These are phyloP conservation scores for Listrodromus nycthemerus DNA, from an alignment of 2,888 invertebrate genomes.

Conservation along the genomic window DNA sequence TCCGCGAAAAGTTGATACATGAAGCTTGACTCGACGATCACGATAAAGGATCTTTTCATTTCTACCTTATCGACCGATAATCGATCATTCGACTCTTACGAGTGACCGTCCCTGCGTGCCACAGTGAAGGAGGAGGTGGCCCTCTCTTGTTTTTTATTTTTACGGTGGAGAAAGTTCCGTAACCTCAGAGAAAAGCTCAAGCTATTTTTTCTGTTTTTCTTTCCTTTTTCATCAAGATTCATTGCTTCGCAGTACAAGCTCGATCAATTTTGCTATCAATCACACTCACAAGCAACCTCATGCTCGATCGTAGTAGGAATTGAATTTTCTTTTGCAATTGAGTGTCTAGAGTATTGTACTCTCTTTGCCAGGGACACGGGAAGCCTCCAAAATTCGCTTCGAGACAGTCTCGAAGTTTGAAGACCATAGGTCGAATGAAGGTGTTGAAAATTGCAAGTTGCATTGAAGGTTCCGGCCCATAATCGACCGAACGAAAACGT, in stretches of 20 bases:
- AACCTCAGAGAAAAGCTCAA: constrained; percentile 47
- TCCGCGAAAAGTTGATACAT: background rate
- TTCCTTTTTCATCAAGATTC: constrained; percentile 30
- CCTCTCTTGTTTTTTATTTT: constrained; percentile 7
- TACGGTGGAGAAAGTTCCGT: constrained; percentile 12
- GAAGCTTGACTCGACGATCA: background rate
- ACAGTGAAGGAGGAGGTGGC: background rate
- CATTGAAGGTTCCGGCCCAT: background rate
- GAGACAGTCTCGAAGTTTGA: background rate
- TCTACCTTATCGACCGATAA: constrained; percentile 42
- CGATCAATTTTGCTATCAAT: constrained; percentile 40
- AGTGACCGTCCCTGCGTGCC: constrained; percentile 61
- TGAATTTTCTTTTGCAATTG: constrained; percentile 18
- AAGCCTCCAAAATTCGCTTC: background rate
- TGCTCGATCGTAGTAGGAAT: constrained; percentile 33
- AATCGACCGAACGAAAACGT: no score
- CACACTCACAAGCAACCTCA: constrained; percentile 7
- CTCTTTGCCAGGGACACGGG: constrained; percentile 43
- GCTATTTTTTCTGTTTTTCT: constrained; percentile 29
- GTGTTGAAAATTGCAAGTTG: background rate
- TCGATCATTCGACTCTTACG: constrained; percentile 34
- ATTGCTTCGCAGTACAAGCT: constrained; percentile 41
- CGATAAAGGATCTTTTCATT: constrained; percentile 25
- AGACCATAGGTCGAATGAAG: background rate
- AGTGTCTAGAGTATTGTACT: constrained; percentile 20